phyloP scores from a whole-genome alignment of 2,113 vertebrate species.

The Caretta caretta region DNA sequence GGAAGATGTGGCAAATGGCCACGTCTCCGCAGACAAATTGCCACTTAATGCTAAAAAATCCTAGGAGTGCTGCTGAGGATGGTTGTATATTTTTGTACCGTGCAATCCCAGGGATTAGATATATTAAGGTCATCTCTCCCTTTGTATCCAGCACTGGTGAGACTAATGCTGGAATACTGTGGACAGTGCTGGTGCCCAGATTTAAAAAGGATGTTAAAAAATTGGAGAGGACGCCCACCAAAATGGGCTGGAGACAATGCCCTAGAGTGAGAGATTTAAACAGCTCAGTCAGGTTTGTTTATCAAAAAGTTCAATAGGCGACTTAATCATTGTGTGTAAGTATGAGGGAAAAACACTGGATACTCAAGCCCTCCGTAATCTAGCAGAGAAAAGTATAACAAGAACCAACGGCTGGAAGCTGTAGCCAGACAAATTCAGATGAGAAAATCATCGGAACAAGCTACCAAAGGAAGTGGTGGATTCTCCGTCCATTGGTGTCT shows the following conservation, averaged over 20 bases:
- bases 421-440: neutral
- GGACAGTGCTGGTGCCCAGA: neutral
- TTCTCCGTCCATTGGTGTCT: no score
- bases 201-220: neutral
- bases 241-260: neutral
- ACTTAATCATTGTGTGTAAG: neutral
- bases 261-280: neutral
- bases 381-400: neutral
- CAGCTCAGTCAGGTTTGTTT: neutral
- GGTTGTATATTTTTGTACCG: neutral
- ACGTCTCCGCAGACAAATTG: neutral
- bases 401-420: neutral
- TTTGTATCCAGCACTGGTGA: neutral
- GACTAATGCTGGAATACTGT: neutral
- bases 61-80: neutral
- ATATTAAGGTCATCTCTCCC: neutral
- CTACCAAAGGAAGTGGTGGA: neutral
- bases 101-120: neutral
- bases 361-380: neutral
- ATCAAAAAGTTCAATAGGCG: neutral
- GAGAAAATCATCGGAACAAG: neutral
- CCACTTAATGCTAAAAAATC: neutral
- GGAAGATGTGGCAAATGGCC: neutral
- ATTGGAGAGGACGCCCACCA: neutral
- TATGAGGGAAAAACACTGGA: neutral